A percentile compares a stretch with the other conserved stretches of the same genome.
phyloP scores from a whole-genome alignment of 2,888 invertebrate species.

The Resseliella maxima region DNA sequence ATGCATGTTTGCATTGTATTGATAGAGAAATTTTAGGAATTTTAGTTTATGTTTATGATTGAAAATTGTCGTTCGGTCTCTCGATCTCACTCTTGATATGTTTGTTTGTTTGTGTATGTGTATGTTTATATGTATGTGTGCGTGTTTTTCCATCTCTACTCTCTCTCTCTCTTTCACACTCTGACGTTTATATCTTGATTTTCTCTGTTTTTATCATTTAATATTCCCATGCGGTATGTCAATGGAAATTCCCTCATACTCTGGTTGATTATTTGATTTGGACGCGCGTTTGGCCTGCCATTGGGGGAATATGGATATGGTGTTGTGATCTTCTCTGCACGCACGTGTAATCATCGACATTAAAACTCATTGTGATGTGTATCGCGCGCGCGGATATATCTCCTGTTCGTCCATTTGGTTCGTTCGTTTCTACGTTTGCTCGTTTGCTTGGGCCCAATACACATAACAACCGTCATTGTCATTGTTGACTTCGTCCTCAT shows the following conservation, averaged over 20 bases:
- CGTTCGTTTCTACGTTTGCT: no score
- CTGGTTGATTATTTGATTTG: slow-evolving; percentile 10
- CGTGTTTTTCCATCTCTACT: not conserved
- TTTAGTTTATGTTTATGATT: not conserved
- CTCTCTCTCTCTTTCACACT: not conserved
- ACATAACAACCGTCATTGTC: no score
- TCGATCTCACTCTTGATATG: no score
- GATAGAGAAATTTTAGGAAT: not conserved
- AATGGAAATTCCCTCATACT: not conserved
- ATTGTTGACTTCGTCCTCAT: no score
- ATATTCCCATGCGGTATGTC: slow-evolving; percentile 48
- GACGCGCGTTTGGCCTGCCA: not conserved
- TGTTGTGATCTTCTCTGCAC: slow-evolving; percentile 19
- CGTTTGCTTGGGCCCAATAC: no score
- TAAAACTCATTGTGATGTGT: slow-evolving; percentile 1
- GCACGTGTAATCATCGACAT: slow-evolving; percentile 41
- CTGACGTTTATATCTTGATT: slow-evolving; percentile 25
- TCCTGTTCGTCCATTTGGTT: no score
- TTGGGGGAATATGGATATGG: slow-evolving; percentile 26
- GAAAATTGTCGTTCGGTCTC: not conserved
- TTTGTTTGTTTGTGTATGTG: no score
- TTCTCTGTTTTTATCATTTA: slow-evolving; percentile 8
- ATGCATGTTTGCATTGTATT: slow-evolving; percentile 10
- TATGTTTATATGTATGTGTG: not conserved
- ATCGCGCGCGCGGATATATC: not conserved